Conservation (phyloP, 2,888 invertebrate genomes). For the Temnothorax rugatulus region DNA sequence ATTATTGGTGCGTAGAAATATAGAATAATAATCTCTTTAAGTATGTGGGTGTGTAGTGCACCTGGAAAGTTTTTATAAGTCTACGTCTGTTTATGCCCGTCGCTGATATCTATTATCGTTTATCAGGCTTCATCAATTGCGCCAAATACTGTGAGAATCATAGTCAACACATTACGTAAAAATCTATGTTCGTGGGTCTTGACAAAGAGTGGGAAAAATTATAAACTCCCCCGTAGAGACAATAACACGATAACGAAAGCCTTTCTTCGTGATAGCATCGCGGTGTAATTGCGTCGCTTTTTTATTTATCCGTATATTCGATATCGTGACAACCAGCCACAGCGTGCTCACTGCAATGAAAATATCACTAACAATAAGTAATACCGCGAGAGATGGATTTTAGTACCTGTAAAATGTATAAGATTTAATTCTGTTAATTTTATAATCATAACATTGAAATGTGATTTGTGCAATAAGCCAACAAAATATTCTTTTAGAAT, state of each 20-base stretch:
- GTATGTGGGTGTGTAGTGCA: not conserved
- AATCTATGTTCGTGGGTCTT: not conserved
- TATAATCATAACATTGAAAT: constrained; percentile 1
- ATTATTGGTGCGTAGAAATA: not conserved
- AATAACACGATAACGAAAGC: constrained; percentile 46
- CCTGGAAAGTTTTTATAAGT: constrained; percentile 39
- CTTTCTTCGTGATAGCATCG: constrained; percentile 18
- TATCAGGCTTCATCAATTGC: constrained; percentile 58
- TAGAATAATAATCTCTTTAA: constrained; percentile 36
- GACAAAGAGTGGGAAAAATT: constrained; percentile 32
- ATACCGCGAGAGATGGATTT: constrained; percentile 3
- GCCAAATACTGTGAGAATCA: constrained; percentile 31
- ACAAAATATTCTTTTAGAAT: not conserved
- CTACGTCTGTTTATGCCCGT: constrained; percentile 13
- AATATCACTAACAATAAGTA: not conserved
- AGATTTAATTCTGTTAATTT: constrained; percentile 28
- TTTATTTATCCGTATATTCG: constrained; percentile 24
- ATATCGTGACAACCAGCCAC: constrained; percentile 3
- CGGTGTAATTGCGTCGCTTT: constrained; percentile 6
- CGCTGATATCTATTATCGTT: constrained; percentile 57
- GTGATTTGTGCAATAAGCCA: not conserved
- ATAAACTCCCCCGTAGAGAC: constrained; percentile 35
- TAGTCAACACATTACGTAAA: constrained; percentile 64
- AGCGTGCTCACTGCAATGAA: not conserved
- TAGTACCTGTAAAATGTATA: not conserved